Conservation (phyloP, 2,888 invertebrate genomes). For the Druceiella hillmani region DNA sequence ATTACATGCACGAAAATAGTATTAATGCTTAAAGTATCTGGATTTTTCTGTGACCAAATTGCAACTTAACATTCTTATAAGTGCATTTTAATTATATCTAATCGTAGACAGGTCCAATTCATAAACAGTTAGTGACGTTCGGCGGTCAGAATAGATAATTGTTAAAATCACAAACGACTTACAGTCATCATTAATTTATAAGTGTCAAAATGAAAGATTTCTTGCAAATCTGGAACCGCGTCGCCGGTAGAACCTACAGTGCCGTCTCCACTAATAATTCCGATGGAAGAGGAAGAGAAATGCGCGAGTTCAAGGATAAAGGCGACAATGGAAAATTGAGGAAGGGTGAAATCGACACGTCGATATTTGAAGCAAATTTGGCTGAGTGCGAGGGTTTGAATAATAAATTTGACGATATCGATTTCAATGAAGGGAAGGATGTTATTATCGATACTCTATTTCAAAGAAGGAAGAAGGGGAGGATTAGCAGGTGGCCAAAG, state of each 20-base stretch:
- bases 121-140: too few relatives aligned
- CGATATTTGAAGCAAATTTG: constrained; percentile 34
- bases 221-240: constrained; percentile 51
- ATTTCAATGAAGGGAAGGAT: constrained; percentile 36
- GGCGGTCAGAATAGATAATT: too few relatives aligned
- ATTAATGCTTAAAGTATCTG: too few relatives aligned
- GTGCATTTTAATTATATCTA: too few relatives aligned
- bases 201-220: constrained; percentile 59
- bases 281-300: too few relatives aligned
- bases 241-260: constrained; percentile 52
- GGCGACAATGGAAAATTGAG: constrained; percentile 34
- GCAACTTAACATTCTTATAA: too few relatives aligned
- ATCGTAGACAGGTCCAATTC: too few relatives aligned
- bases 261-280: constrained; percentile 47
- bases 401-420: constrained; percentile 36
- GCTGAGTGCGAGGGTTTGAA: constrained; percentile 41
- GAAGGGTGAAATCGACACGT: constrained; percentile 32
- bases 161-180: too few relatives aligned
- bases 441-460: constrained; percentile 42
- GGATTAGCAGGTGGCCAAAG: constrained; percentile 37
- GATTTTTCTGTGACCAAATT: too few relatives aligned
- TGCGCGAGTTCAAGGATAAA: constrained; percentile 36
- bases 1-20: too few relatives aligned
- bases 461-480: constrained; percentile 35
- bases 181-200: too few relatives aligned